A percentile compares a stretch with the other conserved stretches of the same genome.
These are phyloP conservation scores for Tylochromis polylepis DNA, from an alignment of 2,113 vertebrate genomes.

Conservation along the genomic window DNA sequence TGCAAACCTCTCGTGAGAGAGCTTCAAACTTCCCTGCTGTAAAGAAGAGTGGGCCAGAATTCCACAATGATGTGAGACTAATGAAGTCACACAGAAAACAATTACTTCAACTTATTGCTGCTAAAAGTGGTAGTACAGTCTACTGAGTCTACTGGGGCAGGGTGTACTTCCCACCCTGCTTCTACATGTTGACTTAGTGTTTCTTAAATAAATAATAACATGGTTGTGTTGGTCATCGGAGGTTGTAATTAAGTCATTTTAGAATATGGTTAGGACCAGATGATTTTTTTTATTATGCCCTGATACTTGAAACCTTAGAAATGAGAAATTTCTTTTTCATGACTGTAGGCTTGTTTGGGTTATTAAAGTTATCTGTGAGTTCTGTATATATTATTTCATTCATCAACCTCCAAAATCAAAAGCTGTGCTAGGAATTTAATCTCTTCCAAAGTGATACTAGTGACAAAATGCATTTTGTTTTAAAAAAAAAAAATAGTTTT, in stretches of 20 bases:
- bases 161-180: too few species aligned
- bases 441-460: not conserved
- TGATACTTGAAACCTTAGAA: not conserved
- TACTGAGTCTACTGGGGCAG: too few species aligned
- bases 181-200: too few species aligned
- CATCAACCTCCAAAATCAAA: not conserved
- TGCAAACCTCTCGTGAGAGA: not conserved
- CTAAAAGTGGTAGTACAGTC: too few species aligned
- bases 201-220: too few species aligned
- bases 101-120: too few species aligned
- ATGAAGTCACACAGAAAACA: too few species aligned
- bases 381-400: not conserved
- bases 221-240: too few species aligned
- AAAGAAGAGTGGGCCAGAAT: too few species aligned
- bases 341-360: not conserved
- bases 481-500: not conserved
- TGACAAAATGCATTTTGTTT: not conserved
- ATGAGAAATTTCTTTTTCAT: not conserved
- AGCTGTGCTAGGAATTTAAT: not conserved
- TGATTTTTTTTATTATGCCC: not conserved
- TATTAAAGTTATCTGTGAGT: not conserved
- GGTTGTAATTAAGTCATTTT: too few species aligned
- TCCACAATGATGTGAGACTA: too few species aligned
- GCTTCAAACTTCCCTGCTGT: too few species aligned
- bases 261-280: not conserved